Conservation (phyloP, 2,113 vertebrate species). For the Oreochromis niloticus region DNA sequence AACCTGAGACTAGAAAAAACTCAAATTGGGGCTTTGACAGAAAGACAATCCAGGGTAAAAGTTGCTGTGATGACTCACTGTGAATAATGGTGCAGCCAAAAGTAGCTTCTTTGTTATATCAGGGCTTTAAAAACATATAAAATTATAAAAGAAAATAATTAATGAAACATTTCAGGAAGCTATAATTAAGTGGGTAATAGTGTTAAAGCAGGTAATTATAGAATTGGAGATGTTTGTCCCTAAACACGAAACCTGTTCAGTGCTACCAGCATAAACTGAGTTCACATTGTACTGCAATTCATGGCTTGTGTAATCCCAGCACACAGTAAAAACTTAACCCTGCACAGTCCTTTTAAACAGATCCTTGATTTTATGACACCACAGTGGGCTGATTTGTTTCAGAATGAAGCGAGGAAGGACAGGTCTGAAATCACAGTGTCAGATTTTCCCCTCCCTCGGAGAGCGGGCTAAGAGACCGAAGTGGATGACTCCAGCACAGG, state of each 20-base stretch:
- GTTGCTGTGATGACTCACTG: not conserved
- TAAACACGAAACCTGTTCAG: not conserved
- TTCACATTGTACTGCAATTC: not conserved
- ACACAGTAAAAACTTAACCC: not conserved
- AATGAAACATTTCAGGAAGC: not conserved
- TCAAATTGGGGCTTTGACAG: not conserved
- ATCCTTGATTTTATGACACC: not conserved
- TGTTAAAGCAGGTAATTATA: not conserved
- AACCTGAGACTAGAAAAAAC: not conserved
- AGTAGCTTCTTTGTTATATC: not conserved
- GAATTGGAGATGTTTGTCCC: not conserved
- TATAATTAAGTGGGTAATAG: not conserved
- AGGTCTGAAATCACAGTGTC: constrained; percentile 53
- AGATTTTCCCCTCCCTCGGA: constrained; percentile 51
- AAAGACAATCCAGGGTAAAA: not conserved
- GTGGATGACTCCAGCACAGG: constrained; percentile 20
- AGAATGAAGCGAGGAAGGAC: constrained; percentile 80
- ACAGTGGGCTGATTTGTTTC: not conserved
- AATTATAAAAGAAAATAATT: not conserved
- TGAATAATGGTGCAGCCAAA: not conserved
- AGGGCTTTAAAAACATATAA: not conserved
- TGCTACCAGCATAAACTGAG: not conserved
- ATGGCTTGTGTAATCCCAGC: not conserved
- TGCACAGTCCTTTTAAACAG: not conserved
- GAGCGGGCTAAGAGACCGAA: constrained; percentile 71